Evolutionary conservation across 35 echinoderm and acorn worm species (phyloP).

Genomic region (Amphiura filiformis): DNA sequence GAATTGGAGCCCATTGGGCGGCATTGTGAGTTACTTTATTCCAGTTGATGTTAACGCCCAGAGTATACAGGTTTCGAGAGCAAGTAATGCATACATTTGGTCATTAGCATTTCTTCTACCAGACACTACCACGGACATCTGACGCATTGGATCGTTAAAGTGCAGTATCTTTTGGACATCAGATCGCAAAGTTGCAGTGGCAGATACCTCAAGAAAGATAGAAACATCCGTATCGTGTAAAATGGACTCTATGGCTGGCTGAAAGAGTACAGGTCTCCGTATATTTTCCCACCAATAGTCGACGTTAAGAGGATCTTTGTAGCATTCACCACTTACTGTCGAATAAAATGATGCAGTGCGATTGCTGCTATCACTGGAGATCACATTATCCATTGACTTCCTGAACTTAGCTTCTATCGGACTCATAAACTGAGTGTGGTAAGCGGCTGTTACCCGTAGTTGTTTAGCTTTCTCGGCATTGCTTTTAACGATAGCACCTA

Average conservation of each 20-base stretch:
- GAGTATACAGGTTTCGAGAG: constrained; percentile 56
- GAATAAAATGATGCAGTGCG: constrained; percentile 69
- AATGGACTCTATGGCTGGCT: constrained; percentile 69
- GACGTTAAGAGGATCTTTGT: constrained; percentile 75
- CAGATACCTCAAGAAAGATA: constrained; percentile 79
- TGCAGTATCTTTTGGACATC: constrained; percentile 74
- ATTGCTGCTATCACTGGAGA: constrained; percentile 44
- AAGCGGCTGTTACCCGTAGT: constrained; percentile 79
- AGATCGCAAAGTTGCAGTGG: constrained; percentile 75
- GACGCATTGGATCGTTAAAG: constrained; percentile 39
- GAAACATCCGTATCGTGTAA: constrained; percentile 56
- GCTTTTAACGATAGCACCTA: constrained; percentile 59
- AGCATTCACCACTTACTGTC: constrained; percentile 66
- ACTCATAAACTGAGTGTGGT: constrained; percentile 89
- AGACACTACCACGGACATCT: constrained; percentile 49
- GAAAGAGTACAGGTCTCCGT: constrained; percentile 75
- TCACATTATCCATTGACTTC: constrained; percentile 63
- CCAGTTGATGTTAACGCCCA: constrained; percentile 68
- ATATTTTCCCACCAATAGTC: constrained; percentile 97
- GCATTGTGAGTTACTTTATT: constrained; percentile 29
- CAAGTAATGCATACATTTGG: constrained; percentile 45
- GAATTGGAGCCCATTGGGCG: constrained; percentile 49
- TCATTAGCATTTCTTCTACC: constrained; percentile 77
- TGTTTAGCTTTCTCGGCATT: constrained; percentile 67
- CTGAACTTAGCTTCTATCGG: constrained; percentile 79